Evolutionary conservation across 2,888 invertebrate genomes (phyloP), one percentile per base, ranked within the genome.

Genomic region (Cybosia mesomella): DNA sequence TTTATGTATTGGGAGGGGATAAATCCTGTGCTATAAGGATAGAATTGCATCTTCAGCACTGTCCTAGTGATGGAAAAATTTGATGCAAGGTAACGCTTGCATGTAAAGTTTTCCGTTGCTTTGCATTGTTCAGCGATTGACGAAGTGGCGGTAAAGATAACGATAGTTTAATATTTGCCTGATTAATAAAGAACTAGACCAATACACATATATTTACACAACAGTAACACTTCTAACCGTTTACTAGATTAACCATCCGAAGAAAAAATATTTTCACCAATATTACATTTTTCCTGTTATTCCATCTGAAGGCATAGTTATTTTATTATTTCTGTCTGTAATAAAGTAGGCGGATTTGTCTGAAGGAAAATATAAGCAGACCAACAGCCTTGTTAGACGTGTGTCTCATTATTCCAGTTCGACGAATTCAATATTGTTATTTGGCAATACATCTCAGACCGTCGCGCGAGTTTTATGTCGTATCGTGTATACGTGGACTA

Each of bases 401-500:
- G 71, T 77, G 77, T 78, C 79, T 84, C 76, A 85, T 85, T 85
- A 86, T 87, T 84, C 83, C 83, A 79, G 79, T 83, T 85, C 82
- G 77, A 74, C 75, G 80, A 80, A 83, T 82, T 83, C 81, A 79
- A 84, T 85, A 86, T 84, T 85, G 82, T 87, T 85, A 80, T 85
- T 83, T 85, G 81, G 81, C 81, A 82, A 81, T 85, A 83, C 81
- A 79, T 83, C 73, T 75, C 80, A 80, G 79, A 73, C 75, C 76
- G 78, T 79, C 75, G 72, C 75, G 72, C 72, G 74, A 82, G 69
- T 77, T 80, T 79, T 74, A 75, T 73, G 70, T 76, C 75, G 66
- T 72, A 73, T 79, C 68, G 67, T 73, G 67, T 64, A 64, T 24
- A 70, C 32, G 68, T 70, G 69, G 74, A 54, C 70, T 83, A 83